These are phyloP conservation scores for Mesocentrotus franciscanus DNA, from an alignment of 53 echinoderm and acorn worm genomes.

Conservation along the genomic window DNA sequence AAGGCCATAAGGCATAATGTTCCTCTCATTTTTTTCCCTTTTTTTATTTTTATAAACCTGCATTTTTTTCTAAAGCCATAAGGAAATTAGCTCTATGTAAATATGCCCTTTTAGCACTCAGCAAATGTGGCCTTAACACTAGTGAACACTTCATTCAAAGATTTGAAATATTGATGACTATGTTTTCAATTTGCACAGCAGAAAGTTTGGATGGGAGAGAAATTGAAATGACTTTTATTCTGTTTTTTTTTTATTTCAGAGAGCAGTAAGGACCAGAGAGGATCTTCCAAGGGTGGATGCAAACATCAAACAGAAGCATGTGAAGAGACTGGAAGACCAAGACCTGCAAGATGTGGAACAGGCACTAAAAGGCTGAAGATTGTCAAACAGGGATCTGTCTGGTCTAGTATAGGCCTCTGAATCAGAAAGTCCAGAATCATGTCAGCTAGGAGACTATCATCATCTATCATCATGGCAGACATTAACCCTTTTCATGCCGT, in stretches of 20 bases:
- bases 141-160: no score
- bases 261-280: conserved; percentile 78
- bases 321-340: neutral
- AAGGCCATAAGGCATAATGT: no score
- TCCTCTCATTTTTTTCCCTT: no score
- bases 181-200: no score
- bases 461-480: neutral
- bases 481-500: neutral
- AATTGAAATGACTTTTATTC: neutral
- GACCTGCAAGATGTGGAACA: conserved; percentile 49
- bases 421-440: neutral
- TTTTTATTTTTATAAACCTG: no score
- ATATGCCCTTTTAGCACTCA: no score
- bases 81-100: no score
- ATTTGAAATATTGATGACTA: no score
- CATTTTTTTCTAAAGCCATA: no score
- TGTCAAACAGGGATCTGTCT: neutral
- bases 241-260: conserved; percentile 67
- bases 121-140: no score
- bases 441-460: neutral
- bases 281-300: conserved; percentile 89
- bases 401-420: neutral
- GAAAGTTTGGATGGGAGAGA: no score
- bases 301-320: conserved; percentile 90
- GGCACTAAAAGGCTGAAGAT: conserved; percentile 29